These are phyloP conservation scores for Margarornis squamiger DNA, from an alignment of 2,797 vertebrate genomes.

Conservation along the genomic window DNA sequence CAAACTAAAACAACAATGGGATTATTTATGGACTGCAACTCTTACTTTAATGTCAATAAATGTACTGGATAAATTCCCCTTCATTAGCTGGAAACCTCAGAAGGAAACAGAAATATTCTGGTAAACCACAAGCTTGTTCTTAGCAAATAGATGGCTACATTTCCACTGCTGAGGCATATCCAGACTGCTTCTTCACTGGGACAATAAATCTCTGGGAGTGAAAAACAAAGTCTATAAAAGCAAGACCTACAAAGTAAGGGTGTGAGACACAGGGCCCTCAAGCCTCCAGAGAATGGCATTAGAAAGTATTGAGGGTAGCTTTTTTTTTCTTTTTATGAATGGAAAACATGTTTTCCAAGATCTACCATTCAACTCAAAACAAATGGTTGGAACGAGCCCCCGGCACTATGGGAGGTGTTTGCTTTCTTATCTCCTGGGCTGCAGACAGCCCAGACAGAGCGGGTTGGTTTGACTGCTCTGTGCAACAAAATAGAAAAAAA, in stretches of 20 bases:
- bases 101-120: slow-evolving; percentile 69
- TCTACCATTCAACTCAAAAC: background rate
- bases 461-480: background rate
- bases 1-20: slow-evolving; percentile 57
- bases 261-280: slow-evolving; percentile 23
- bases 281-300: slow-evolving; percentile 11
- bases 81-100: slow-evolving; percentile 71
- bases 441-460: background rate
- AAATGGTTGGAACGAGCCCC: background rate
- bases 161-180: slow-evolving; percentile 13
- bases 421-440: background rate
- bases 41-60: slow-evolving; percentile 69
- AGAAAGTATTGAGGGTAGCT: background rate
- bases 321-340: background rate
- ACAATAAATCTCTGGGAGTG: slow-evolving; percentile 47
- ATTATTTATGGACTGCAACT: slow-evolving; percentile 65
- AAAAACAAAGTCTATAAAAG: slow-evolving; percentile 46
- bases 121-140: slow-evolving; percentile 69
- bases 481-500: background rate
- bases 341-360: slow-evolving; percentile 17
- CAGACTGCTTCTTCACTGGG: slow-evolving; percentile 36
- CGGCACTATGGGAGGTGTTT: background rate
- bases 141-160: slow-evolving; percentile 59
- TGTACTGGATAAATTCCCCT: slow-evolving; percentile 67
- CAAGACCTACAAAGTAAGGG: slow-evolving; percentile 32